Conservation (phyloP, 2,888 invertebrate species). For the Nasonovia ribisnigri region DNA sequence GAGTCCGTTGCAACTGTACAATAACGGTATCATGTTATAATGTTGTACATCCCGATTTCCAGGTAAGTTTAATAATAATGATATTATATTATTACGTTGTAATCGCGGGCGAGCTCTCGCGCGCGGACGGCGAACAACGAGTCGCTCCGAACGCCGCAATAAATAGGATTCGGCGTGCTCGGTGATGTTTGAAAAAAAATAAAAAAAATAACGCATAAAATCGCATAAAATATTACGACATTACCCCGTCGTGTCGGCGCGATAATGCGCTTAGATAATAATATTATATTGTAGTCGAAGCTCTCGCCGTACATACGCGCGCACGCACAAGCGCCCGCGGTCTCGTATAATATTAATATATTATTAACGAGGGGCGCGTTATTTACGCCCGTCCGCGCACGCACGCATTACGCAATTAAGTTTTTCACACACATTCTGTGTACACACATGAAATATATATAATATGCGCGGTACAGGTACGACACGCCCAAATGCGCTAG, state of each 20-base stretch:
- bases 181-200: neutral
- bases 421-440: neutral
- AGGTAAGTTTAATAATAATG: neutral
- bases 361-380: slow-evolving; percentile 19
- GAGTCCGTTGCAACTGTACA: neutral
- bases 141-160: neutral
- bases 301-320: neutral
- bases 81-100: too few species aligned
- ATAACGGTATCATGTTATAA: neutral
- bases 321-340: neutral
- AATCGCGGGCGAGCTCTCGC: neutral
- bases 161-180: neutral
- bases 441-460: neutral
- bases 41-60: neutral
- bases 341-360: slow-evolving; percentile 7
- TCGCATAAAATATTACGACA: neutral
- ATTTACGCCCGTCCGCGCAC: neutral
- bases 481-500: neutral
- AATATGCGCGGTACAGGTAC: neutral
- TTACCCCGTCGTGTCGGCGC: neutral
- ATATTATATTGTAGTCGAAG: neutral
- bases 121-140: neutral
- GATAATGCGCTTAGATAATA: neutral
- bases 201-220: neutral
- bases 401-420: slow-evolving; percentile 10